phyloP scores from a whole-genome alignment of 2,797 vertebrate genomes.

The Sebastes flavidus region DNA sequence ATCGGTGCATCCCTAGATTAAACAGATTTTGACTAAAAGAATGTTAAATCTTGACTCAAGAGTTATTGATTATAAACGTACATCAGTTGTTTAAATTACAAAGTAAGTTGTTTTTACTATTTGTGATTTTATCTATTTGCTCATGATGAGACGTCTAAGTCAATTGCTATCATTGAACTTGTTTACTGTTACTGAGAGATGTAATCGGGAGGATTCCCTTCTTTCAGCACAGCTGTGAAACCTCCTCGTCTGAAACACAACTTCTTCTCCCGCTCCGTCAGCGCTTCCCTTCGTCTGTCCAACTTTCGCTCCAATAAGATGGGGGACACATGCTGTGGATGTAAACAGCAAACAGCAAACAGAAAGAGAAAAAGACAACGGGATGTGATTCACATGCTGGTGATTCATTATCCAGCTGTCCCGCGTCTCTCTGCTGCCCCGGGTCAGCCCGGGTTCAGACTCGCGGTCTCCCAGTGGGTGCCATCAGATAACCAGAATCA shows the following conservation, averaged over 20 bases:
- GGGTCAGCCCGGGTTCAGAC: conserved; percentile 54
- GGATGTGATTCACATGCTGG: conserved; percentile 64
- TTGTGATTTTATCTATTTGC: conserved; percentile 19
- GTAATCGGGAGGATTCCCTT: conserved; percentile 10
- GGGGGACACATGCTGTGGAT: conserved; percentile 65
- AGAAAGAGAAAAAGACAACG: conserved; percentile 56
- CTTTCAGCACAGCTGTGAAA: conserved; percentile 51
- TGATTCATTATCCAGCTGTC: conserved; percentile 70
- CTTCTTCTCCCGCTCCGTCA: conserved; percentile 46
- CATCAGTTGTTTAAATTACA: conserved; percentile 30
- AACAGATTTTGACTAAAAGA: background rate
- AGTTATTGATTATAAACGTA: background rate
- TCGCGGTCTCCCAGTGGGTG: background rate
- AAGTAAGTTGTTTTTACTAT: conserved; percentile 12
- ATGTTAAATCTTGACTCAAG: background rate
- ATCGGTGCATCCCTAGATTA: no score
- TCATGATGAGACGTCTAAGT: conserved; percentile 2
- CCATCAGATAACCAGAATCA: conserved; percentile 13
- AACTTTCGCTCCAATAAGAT: conserved; percentile 49
- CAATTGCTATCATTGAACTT: conserved; percentile 1
- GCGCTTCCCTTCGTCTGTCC: conserved; percentile 42
- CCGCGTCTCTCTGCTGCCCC: conserved; percentile 12
- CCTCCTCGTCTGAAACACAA: conserved; percentile 47
- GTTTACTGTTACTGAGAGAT: conserved; percentile 11
- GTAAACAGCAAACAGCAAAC: conserved; percentile 61